Base-by-base conservation (phyloP, 64 coral and sea anemone species). In the Dendronephthya gigantea region DNA sequence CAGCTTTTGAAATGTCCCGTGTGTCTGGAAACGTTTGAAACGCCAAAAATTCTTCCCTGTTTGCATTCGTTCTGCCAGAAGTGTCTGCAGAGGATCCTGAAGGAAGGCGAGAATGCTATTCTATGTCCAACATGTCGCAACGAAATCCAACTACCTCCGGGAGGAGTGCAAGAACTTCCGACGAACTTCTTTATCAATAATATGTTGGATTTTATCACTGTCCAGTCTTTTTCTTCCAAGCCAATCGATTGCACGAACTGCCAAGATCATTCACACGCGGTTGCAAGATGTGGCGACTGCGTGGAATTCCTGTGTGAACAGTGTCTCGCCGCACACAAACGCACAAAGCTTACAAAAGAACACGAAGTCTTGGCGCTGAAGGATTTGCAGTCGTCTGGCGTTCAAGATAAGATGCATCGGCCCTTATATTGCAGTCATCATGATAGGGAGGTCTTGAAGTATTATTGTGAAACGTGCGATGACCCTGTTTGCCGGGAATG, bases 111-210 rank as follows among this genome's bases (percentile, higher is more conserved):
- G 65, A 91, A 90, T 35, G 50, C 49, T 72, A 90, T 97, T 14
- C 40, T 97, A 1, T 97, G 94, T 37, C 94, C 94, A 0, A 97
- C 94, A 28, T 97, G 94, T 74, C 83, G 94, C 1, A 93, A 89
- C 40, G 94, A 97, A 75, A 89, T 93, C 0, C 68, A 82, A 1
- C 83, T 97, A 2, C 94, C 94, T 1, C 87, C 79, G 9, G 94
- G 90, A 69, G 94, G 94, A 62, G 94, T 97, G 19, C 43, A 88
- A 0, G 91, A 91, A 0, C 38, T 97, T 48, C 92, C 94, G 13
- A 93, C 94, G 0, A 97, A 97, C 55, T 97, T 97, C 75, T 97
- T 97, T 66, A 97, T 97, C 65, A 97, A 97, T 84, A 97, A 97
- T 50, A 97, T 97, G 94, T 28, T 97, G 38, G 94, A 97, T 81